Evolutionary conservation across 2,888 invertebrate species (phyloP).

Genomic region (Drosophila multiciliata): DNA sequence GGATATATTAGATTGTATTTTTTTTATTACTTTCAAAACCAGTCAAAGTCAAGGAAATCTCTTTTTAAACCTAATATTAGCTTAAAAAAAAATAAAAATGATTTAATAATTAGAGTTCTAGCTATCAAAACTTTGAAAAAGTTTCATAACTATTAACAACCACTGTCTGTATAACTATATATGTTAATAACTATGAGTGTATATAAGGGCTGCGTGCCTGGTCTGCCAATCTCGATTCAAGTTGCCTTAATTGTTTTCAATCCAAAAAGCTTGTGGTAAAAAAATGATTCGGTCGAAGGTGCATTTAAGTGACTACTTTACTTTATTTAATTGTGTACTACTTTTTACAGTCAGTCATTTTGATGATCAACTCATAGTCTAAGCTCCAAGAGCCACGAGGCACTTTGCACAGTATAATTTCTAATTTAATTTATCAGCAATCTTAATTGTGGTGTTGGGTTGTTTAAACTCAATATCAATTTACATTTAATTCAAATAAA

Average conservation of each 20-base stretch:
- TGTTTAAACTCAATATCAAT: not conserved
- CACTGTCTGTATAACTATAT: not conserved
- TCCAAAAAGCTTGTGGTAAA: not conserved
- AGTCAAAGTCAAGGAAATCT: not conserved
- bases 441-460: not conserved
- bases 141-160: not conserved
- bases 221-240: not conserved
- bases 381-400: not conserved
- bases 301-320: conserved; percentile 1
- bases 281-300: not conserved
- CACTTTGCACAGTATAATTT: not conserved
- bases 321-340: conserved; percentile 1
- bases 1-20: not conserved
- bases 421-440: not conserved
- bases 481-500: not conserved
- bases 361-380: not conserved
- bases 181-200: not conserved
- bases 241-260: not conserved
- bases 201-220: not conserved
- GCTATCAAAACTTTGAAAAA: not conserved
- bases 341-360: not conserved
- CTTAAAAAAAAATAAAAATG: not conserved
- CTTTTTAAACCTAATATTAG: not conserved
- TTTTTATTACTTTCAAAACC: not conserved
- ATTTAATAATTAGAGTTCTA: not conserved